Evolutionary conservation across 2,888 invertebrate genomes (phyloP), one percentile per base, ranked within the genome.

Genomic region (Branchinecta sandiegonensis): DNA sequence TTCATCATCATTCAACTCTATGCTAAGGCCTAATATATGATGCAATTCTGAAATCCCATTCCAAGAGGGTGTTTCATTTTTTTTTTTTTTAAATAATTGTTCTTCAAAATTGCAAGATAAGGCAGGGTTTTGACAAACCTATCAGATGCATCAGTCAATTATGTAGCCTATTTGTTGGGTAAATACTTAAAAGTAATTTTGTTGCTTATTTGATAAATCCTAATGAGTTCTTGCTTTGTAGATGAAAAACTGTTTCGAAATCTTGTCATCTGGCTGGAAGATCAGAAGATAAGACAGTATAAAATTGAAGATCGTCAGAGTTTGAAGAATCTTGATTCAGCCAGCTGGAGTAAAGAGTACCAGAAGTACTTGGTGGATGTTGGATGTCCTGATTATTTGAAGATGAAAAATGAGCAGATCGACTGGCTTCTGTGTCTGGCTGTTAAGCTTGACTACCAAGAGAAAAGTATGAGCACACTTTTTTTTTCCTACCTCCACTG

Each of bases 391-490:
- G 79, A 83, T 14, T 76, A 78, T 8, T 80, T 81, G 1, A 80
- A 82, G 6, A 72, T 69, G 46, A 79, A 81, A 10, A 74, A 83
- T 67, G 89, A 90, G 76, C 85, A 90, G 72, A 76, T 93, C 0
- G 90, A 91, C 73, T 94, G 94, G 92, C 77, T 95, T 23, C 77
- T 94, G 0, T 88, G 89, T 1, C 85, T 87, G 76, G 94, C 94
- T 46, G 83, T 94, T 8, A 82, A 88, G 76, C 81, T 90, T 68
- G 90, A 92, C 76, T 93, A 88, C 78, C 84, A 86, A 23, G 90
- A 91, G 76, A 37, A 37, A 37, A 4, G 37, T 37, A 37, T 37
- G 37, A 37, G 37, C 37, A 37, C 37, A 37, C 37, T 37, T 37
- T 37, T 37, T 37, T 37, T 2, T 37, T 37, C 23, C 23, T 23